These are phyloP conservation scores for Tetramorium parvispinum DNA, from an alignment of 1,140 invertebrate genomes.

Conservation along the genomic window DNA sequence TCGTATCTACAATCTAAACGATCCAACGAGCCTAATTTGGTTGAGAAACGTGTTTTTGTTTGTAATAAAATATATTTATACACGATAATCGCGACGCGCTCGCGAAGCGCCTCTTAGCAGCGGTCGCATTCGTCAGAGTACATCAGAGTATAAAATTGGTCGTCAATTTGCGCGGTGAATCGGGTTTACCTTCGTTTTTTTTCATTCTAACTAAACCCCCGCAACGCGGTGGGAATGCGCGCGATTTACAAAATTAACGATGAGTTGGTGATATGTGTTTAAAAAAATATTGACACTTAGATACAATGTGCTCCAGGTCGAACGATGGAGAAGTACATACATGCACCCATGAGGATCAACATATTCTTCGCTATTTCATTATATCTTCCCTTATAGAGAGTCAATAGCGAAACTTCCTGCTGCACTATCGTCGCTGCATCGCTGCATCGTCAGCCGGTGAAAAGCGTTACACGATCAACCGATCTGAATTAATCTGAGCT, in stretches of 20 bases:
- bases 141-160: slow-evolving; percentile 73
- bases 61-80: slow-evolving; percentile 84
- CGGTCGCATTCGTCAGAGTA: slow-evolving; percentile 63
- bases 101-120: slow-evolving; percentile 47
- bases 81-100: slow-evolving; percentile 77
- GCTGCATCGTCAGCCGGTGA: slow-evolving; percentile 51
- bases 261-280: slow-evolving; percentile 78
- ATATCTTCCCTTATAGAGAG: slow-evolving; percentile 29
- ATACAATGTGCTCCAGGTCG: slow-evolving; percentile 46
- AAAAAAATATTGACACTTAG: slow-evolving; percentile 56
- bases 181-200: neutral
- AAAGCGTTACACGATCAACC: slow-evolving; percentile 64
- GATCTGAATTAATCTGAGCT: slow-evolving; percentile 55
- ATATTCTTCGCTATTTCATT: slow-evolving; percentile 44
- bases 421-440: slow-evolving; percentile 41
- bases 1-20: slow-evolving; percentile 70
- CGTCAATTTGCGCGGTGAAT: slow-evolving; percentile 58
- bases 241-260: slow-evolving; percentile 58
- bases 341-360: slow-evolving; percentile 45
- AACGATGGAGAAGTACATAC: slow-evolving; percentile 35
- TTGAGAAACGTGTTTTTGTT: slow-evolving; percentile 75
- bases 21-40: slow-evolving; percentile 77
- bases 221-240: slow-evolving; percentile 41
- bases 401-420: slow-evolving; percentile 26
- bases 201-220: slow-evolving; percentile 53